Percentiles rank a stretch among this genome's conserved stretches.
Evolutionary conservation across 2,113 vertebrate species (phyloP).

Genomic region (Amia ocellicauda): DNA sequence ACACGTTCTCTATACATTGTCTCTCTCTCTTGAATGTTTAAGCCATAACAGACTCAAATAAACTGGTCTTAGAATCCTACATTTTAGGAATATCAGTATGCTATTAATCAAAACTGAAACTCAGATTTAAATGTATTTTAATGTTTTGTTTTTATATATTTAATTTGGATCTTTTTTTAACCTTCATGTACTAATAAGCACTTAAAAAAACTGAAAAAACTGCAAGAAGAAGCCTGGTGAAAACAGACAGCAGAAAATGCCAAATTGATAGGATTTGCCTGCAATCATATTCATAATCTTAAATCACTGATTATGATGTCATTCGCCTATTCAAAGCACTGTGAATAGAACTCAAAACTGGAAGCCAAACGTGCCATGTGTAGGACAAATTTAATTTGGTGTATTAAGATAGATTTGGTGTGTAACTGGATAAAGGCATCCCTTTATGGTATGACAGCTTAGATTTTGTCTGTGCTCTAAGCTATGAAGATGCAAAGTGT

Average conservation of each 20-base stretch:
- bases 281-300: too few species aligned
- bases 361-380: not conserved
- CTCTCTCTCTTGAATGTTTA: too few species aligned
- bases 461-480: not conserved
- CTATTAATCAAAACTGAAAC: not conserved
- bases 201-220: too few species aligned
- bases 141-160: too few species aligned
- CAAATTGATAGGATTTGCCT: not conserved
- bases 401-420: conserved; percentile 4
- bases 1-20: too few species aligned
- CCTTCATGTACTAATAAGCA: too few species aligned
- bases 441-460: not conserved
- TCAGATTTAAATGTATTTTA: not conserved
- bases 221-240: too few species aligned
- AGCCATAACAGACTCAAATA: too few species aligned
- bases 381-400: conserved; percentile 9
- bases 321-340: not conserved
- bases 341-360: not conserved
- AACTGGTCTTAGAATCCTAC: too few species aligned
- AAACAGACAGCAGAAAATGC: not conserved
- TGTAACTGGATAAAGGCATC: not conserved
- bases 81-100: too few species aligned
- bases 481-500: not conserved
- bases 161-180: too few species aligned
- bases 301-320: not conserved